Percentiles rank a stretch among this genome's conserved stretches.
Evolutionary conservation across 1,140 invertebrate species (phyloP).

Genomic region (Atta texana): DNA sequence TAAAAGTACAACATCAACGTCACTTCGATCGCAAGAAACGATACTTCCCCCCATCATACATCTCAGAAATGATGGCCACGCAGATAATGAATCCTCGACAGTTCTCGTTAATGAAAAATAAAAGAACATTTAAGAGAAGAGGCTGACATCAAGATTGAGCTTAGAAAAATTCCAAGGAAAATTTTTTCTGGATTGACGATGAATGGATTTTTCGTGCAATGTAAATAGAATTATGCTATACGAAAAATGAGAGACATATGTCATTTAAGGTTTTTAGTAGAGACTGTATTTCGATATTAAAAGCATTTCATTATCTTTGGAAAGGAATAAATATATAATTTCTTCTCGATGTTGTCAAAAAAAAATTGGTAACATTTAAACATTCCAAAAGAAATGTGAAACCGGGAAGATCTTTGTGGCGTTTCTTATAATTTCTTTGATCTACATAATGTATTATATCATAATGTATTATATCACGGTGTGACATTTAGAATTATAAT

Average conservation of each 20-base stretch:
- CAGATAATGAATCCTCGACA: constrained; percentile 22
- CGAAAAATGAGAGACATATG: constrained; percentile 13
- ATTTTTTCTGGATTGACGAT: background rate
- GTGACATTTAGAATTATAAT: constrained; percentile 50
- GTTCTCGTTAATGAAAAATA: background rate
- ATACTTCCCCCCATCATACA: constrained; percentile 47
- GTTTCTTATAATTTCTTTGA: background rate
- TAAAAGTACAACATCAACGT: constrained; percentile 79
- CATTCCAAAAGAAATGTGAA: constrained; percentile 13
- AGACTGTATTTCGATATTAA: constrained; percentile 11
- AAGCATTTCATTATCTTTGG: constrained; percentile 7
- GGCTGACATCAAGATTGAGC: constrained; percentile 26
- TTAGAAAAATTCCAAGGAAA: background rate
- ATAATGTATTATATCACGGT: constrained; percentile 17
- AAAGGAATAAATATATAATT: constrained; percentile 13
- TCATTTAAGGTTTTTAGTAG: background rate
- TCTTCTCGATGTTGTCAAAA: background rate
- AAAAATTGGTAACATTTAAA: constrained; percentile 16
- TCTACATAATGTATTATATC: constrained; percentile 22
- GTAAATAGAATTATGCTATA: background rate
- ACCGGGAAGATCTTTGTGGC: constrained; percentile 5
- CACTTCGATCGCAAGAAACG: constrained; percentile 59
- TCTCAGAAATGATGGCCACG: constrained; percentile 51
- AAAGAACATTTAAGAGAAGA: constrained; percentile 17
- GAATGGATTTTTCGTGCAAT: constrained; percentile 8